Evolutionary conservation across 2,888 invertebrate species (phyloP), one percentile per base, ranked within the genome.

Genomic region (Ochropleura leucogaster): DNA sequence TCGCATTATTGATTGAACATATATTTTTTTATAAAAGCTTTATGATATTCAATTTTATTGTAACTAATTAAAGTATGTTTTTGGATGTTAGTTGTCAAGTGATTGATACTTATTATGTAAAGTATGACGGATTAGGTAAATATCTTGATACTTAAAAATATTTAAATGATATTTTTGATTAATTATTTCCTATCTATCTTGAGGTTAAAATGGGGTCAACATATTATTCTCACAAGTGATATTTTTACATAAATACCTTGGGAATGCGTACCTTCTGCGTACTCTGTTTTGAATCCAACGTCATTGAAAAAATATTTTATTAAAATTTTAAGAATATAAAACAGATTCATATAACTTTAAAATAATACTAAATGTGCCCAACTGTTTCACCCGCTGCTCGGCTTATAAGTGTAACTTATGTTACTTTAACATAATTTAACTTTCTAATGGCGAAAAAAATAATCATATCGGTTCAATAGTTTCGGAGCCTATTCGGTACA

Each of bases 41-140:
- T 53, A 6, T 16, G 14, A 76, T 44, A 44, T 75, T 16, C 0
- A 51, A 49, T 72, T 72, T 9, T 80, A 62, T 57, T 51, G 0
- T 10, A 6, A 30, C 18, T 10, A 0, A 0, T 9, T 64, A 83
- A 40, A 68, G 77, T 72, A 8, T 1, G 53, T 16, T 79, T 85
- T 82, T 65, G 40, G 30, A 10, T 65, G 59, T 16, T 0, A 0
- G 7, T 44, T 77, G 68, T 55, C 20, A 60, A 71, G 55, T 68
- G 76, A 87, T 85, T 79, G 77, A 88, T 75, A 76, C 74, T 82
- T 69, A 85, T 82, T 87, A 87, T 88, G 87, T 72, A 74, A 87
- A 85, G 73, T 84, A 81, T 92, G 93, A 93, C 89, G 89, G 93
- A 94, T 94, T 94, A 94, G 90, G 91, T 91, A 93, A 93, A 94